Conservation (phyloP, 2,797 vertebrate genomes). For the Dromococcyx pavoninus region DNA sequence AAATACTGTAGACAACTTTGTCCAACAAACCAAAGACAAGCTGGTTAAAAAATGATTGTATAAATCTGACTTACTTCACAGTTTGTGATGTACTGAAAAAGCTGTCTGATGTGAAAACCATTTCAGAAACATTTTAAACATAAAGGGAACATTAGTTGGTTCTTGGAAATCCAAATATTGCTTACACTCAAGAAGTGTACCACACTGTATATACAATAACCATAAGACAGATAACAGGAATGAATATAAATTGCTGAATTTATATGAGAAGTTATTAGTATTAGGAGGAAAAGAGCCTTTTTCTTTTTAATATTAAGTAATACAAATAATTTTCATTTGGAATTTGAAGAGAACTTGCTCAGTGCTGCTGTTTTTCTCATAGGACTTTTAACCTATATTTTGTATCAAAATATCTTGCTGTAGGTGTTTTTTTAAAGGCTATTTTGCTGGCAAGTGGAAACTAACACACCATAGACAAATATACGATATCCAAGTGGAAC, state of each 20-base stretch:
- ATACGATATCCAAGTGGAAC: fast-evolving
- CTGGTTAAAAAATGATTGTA: neutral
- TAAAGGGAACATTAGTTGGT: neutral
- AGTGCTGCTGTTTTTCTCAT: neutral
- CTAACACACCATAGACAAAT: neutral
- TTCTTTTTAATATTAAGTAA: neutral
- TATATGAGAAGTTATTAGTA: neutral
- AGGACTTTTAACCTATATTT: neutral
- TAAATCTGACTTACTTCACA: neutral
- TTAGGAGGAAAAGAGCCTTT: neutral
- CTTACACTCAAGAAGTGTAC: neutral
- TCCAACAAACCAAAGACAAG: neutral
- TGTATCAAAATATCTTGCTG: neutral
- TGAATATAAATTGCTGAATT: neutral
- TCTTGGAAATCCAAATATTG: neutral
- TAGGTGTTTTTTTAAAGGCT: neutral
- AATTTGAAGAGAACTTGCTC: neutral
- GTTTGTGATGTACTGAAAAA: neutral
- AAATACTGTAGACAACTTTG: neutral
- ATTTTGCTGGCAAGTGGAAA: neutral
- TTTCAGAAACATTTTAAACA: neutral
- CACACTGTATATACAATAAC: neutral
- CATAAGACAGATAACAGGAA: neutral
- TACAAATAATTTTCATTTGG: neutral
- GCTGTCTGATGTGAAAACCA: neutral